Percentiles rank a stretch among this genome's conserved stretches.
phyloP scores from a whole-genome alignment of 1,140 invertebrate species.

The Andricus grossulariae region DNA sequence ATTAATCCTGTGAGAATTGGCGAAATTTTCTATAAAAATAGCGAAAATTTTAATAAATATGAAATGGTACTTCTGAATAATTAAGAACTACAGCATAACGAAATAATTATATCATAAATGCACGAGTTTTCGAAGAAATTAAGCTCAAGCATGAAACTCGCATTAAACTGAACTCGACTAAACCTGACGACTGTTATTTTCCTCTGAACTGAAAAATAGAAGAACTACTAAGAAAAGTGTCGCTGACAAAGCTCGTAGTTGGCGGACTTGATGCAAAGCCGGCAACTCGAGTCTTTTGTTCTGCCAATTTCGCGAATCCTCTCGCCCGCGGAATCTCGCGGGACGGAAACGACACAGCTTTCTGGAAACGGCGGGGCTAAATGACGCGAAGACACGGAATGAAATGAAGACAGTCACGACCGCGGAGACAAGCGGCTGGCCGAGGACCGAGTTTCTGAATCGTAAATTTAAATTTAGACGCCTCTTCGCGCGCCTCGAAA shows the following conservation, averaged over 20 bases:
- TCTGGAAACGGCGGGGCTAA: conserved; percentile 22
- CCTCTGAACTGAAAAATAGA: conserved; percentile 17
- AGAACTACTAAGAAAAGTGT: conserved; percentile 22
- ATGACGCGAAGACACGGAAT: conserved; percentile 11
- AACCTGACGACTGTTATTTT: neutral
- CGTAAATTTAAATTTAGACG: conserved; percentile 41
- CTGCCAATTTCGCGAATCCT: conserved; percentile 24
- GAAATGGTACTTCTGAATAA: too few relatives aligned
- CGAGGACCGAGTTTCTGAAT: conserved; percentile 31
- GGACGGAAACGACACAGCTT: conserved; percentile 12
- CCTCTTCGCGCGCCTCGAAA: conserved; percentile 34
- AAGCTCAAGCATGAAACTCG: too few relatives aligned
- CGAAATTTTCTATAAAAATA: too few relatives aligned
- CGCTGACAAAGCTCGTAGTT: conserved; percentile 23
- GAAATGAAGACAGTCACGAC: conserved; percentile 17
- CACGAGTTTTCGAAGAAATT: too few relatives aligned
- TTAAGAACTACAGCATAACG: too few relatives aligned
- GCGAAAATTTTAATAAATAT: too few relatives aligned
- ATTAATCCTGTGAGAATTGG: too few relatives aligned
- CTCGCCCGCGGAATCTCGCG: neutral
- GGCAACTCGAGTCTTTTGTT: conserved; percentile 15
- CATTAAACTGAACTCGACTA: too few relatives aligned
- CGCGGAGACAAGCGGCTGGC: conserved; percentile 12
- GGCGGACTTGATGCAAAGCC: neutral
- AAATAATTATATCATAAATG: too few relatives aligned